phyloP scores from a whole-genome alignment of 2,797 vertebrate species.

The Thaleichthys pacificus region DNA sequence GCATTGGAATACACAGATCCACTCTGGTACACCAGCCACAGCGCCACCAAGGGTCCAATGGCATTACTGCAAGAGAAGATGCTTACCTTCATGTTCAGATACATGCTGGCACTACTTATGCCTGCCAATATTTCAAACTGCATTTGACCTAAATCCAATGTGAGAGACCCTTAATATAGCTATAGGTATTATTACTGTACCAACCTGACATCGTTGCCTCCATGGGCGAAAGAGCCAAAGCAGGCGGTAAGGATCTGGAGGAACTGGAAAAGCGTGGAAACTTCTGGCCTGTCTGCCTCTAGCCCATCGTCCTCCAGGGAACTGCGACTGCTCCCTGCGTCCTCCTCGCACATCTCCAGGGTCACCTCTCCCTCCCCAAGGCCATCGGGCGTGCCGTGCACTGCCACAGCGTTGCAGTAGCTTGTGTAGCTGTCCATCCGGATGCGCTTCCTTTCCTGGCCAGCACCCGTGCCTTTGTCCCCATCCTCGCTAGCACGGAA shows the following conservation, averaged over 20 bases:
- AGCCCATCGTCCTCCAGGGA: constrained; percentile 87
- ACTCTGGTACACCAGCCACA: constrained; percentile 85
- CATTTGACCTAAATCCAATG: not conserved
- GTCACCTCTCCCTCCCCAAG: constrained; percentile 71
- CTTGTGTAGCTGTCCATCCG: constrained; percentile 99
- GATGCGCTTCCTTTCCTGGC: constrained; percentile 80
- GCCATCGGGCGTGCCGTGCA: constrained; percentile 73
- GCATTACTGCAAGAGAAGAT: constrained; percentile 82
- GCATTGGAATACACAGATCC: constrained; percentile 72
- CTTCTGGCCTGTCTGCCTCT: constrained; percentile 87
- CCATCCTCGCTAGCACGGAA: constrained; percentile 48
- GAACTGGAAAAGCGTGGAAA: constrained; percentile 95
- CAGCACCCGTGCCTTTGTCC: not conserved
- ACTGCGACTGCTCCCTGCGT: constrained; percentile 76
- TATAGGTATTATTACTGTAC: not conserved
- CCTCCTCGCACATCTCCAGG: constrained; percentile 69
- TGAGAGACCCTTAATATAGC: not conserved
- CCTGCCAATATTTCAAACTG: not conserved
- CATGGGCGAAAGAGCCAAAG: constrained; percentile 97
- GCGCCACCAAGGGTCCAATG: constrained; percentile 91
- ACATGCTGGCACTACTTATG: not conserved
- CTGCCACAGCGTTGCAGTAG: constrained; percentile 96
- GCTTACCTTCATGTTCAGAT: constrained; percentile 8
- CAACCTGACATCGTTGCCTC: constrained; percentile 97
- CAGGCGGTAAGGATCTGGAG: constrained; percentile 97